A percentile compares a stretch with the other conserved stretches of the same genome.
phyloP scores from a whole-genome alignment of 2,888 invertebrate genomes.

The Spialia ferax region DNA sequence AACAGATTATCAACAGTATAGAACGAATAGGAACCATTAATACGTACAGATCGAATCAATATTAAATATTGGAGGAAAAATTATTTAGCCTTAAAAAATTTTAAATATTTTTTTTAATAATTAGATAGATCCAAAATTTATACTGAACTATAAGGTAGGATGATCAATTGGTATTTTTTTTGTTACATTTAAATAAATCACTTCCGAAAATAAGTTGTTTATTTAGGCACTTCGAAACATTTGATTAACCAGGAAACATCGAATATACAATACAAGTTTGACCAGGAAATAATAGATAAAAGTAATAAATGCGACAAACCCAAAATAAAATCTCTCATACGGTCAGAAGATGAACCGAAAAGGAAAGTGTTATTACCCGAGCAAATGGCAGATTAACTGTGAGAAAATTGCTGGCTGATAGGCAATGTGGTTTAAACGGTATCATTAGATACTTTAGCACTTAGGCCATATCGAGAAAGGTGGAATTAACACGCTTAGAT shows the following conservation, averaged over 20 bases:
- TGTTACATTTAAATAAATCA: too few relatives aligned
- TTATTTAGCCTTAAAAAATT: not conserved
- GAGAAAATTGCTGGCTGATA: slow-evolving; percentile 19
- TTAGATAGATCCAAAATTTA: too few relatives aligned
- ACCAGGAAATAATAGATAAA: not conserved
- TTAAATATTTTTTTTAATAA: too few relatives aligned
- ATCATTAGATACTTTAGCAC: slow-evolving; percentile 18
- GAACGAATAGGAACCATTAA: not conserved
- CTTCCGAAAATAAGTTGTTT: too few relatives aligned
- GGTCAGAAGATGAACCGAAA: slow-evolving; percentile 5
- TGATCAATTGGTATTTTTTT: too few relatives aligned
- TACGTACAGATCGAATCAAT: too few relatives aligned
- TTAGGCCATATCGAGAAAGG: not conserved
- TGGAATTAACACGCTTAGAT: not conserved
- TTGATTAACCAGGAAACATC: too few relatives aligned
- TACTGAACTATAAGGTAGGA: too few relatives aligned
- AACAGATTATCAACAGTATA: slow-evolving; percentile 4
- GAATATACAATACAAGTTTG: not conserved
- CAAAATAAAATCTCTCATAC: not conserved
- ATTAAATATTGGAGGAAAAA: not conserved
- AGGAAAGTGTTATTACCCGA: slow-evolving; percentile 16
- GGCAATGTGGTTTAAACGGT: slow-evolving; percentile 13
- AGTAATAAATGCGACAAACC: not conserved
- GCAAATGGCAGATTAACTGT: slow-evolving; percentile 15
- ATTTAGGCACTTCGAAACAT: too few relatives aligned